Conservation (phyloP, 2,113 vertebrate genomes). For the Tachuris rubrigastra region DNA sequence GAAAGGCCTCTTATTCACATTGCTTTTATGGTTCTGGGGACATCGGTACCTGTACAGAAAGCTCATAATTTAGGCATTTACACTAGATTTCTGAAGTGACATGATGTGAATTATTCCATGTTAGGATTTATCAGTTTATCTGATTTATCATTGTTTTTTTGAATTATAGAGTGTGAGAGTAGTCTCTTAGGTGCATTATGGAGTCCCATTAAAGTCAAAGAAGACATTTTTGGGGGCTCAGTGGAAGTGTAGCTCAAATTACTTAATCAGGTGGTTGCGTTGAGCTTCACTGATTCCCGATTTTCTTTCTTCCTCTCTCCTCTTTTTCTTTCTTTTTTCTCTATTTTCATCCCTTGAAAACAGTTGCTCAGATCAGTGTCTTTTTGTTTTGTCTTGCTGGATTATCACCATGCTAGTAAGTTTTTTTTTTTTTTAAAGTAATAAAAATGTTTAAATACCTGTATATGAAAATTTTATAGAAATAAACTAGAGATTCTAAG, state of each 20-base stretch:
- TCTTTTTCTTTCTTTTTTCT: not conserved
- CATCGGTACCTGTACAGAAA: not conserved
- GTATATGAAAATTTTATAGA: conserved; percentile 10
- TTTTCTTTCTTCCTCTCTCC: not conserved
- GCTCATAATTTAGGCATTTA: not conserved
- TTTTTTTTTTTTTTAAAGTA: not conserved
- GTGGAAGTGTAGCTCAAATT: not conserved
- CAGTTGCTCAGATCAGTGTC: not conserved
- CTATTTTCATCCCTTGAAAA: not conserved
- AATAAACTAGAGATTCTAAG: conserved; percentile 52
- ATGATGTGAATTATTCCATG: not conserved
- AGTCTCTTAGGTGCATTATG: not conserved
- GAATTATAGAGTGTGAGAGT: not conserved
- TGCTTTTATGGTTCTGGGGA: not conserved
- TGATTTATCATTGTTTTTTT: not conserved
- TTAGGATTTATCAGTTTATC: not conserved
- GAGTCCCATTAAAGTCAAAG: not conserved
- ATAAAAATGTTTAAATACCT: conserved; percentile 44
- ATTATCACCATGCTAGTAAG: not conserved
- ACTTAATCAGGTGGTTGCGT: not conserved
- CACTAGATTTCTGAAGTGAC: not conserved
- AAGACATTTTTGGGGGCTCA: not conserved
- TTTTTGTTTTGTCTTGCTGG: conserved; percentile 1
- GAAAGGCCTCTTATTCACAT: not conserved
- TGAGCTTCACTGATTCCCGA: not conserved